Conservation (phyloP, 2,797 vertebrate species). For the Halcyon badia region DNA sequence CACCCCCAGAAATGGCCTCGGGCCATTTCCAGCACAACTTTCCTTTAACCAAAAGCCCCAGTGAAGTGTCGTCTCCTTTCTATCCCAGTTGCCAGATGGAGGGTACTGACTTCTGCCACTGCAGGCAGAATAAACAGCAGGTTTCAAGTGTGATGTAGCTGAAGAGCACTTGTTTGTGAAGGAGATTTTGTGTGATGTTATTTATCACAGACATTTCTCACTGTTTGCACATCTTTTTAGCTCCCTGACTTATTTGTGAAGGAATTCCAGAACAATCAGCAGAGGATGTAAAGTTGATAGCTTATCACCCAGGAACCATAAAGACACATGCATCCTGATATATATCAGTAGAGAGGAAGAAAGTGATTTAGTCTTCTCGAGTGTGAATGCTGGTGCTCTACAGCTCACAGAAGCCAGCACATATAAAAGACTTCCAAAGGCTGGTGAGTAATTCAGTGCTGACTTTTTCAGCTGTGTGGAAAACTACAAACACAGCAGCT, state of each 20-base stretch:
- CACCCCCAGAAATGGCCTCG: not conserved
- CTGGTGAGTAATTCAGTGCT: slow-evolving; percentile 64
- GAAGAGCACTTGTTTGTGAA: not conserved
- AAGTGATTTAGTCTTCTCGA: slow-evolving; percentile 19
- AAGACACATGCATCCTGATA: slow-evolving; percentile 20
- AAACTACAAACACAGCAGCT: slow-evolving; percentile 70
- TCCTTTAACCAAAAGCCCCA: not conserved
- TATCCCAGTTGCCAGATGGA: not conserved
- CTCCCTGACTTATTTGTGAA: slow-evolving; percentile 37
- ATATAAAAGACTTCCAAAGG: slow-evolving; percentile 23
- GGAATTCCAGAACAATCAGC: slow-evolving; percentile 53
- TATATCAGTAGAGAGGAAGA: slow-evolving; percentile 17
- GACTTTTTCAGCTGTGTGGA: slow-evolving; percentile 51
- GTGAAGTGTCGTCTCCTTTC: not conserved
- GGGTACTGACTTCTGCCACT: not conserved
- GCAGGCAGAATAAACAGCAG: not conserved
- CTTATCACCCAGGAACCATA: slow-evolving; percentile 29
- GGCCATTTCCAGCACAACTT: not conserved
- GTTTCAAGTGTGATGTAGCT: not conserved
- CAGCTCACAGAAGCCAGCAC: not conserved
- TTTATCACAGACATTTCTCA: not conserved
- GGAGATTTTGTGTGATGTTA: not conserved
- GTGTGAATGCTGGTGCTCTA: not conserved
- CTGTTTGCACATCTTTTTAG: slow-evolving; percentile 31
- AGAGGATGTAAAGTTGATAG: slow-evolving; percentile 34